Percentiles rank a stretch among this genome's conserved stretches.
Evolutionary conservation across 2,888 invertebrate species (phyloP).

Genomic region (Nomada ferruginata): DNA sequence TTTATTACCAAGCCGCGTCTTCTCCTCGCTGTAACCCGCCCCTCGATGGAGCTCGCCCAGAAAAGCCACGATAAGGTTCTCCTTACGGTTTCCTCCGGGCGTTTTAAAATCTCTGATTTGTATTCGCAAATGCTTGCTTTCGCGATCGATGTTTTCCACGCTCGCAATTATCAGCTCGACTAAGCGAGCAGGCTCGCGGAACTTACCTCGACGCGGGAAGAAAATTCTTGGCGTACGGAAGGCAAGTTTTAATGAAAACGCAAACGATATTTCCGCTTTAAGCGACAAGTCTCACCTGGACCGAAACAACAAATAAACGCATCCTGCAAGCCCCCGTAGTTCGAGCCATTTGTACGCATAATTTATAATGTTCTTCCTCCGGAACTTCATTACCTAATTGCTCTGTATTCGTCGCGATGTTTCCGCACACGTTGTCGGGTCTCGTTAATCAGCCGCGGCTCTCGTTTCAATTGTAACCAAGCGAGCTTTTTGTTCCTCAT

Average conservation of each 20-base stretch:
- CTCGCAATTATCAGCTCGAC: neutral
- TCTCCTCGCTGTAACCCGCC: neutral
- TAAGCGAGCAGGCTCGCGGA: neutral
- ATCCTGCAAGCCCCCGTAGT: neutral
- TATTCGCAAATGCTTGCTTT: constrained; percentile 1
- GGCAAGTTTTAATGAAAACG: constrained; percentile 23
- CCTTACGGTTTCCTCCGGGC: constrained; percentile 17
- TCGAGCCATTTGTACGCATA: constrained; percentile 1
- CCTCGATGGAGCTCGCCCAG: neutral
- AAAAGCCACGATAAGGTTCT: constrained; percentile 21
- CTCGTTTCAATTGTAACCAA: neutral
- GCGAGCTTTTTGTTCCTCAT: neutral
- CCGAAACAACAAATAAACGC: constrained; percentile 28
- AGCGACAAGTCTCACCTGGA: constrained; percentile 9
- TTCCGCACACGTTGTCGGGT: neutral
- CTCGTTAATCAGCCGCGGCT: constrained; percentile 1
- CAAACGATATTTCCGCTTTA: constrained; percentile 30
- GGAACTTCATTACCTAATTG: constrained; percentile 28
- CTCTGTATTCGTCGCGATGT: constrained; percentile 12
- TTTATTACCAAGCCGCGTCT: constrained; percentile 9
- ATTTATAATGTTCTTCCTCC: neutral
- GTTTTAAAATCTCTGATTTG: constrained; percentile 5
- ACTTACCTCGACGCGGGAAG: neutral
- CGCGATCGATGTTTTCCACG: neutral
- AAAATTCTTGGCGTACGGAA: neutral